Base-by-base conservation (phyloP, 2,113 vertebrate genomes). In the Seriola rivoliana region DNA sequence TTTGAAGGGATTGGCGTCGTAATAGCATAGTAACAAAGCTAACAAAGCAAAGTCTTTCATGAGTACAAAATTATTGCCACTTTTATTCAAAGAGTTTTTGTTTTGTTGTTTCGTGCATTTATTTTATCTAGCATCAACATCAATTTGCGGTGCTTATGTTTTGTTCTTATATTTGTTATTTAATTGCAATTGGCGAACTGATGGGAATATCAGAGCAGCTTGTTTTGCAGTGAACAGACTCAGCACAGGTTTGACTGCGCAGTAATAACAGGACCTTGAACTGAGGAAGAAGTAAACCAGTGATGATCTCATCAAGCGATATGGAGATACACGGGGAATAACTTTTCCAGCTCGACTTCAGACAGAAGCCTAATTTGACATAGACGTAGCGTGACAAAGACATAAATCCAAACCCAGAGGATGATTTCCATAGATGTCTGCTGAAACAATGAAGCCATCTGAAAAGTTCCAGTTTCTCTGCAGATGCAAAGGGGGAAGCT, bases 391-490 rank as follows among this genome's bases (percentile, higher is more conserved):
- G 42, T 79, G 81, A 85, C 74, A 64, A 69, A 57, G 57, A 25
- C 16, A 52, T 58, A 48, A 81, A 67, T 68, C 63, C 58, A 17
- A 44, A 1, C 58, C 36, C 16, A 1, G 25, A 54, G 50, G 75
- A 87, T 25, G 32, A 81, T 38, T 79, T 92, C 69, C 80, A 82
- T 52, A 80, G 57, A 82, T 40, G 44, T 85, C 88, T 90, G 86
- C 52, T 73, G 21, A 84, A 83, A 71, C 46, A 32, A 60, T 75
- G 71, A 64, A 58, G 52, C 66, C n/a, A 63, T 65, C 36, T 36
- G 40, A 74, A 67, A 74, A 58, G 79, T 69, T 62, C 75, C 50
- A 60, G 60, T 90, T 82, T 81, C 29, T 66, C 57, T 65, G 76
- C 85, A 87, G 87, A 74, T 88, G 80, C 87, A 86, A 25, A 69